Evolutionary conservation across 2,888 invertebrate species (phyloP).

Genomic region (Leptopilina myrica): DNA sequence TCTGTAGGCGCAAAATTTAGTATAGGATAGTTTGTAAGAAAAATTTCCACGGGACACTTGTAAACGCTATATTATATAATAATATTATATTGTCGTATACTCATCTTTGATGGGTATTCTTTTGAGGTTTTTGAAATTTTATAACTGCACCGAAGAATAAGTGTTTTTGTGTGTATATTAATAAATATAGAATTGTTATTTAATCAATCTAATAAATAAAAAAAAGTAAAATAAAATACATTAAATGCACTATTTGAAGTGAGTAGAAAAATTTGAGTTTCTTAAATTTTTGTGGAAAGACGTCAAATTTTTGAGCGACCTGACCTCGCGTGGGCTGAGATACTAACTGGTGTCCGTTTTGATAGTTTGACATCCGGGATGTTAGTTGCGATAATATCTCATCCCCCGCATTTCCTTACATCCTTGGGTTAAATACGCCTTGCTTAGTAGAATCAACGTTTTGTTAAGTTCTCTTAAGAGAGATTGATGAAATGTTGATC

Average conservation of each 20-base stretch:
- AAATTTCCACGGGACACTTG: too few relatives aligned
- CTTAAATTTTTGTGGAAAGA: slow-evolving; percentile 44
- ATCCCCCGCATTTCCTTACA: slow-evolving; percentile 74
- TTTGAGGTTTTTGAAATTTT: too few relatives aligned
- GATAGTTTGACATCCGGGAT: slow-evolving; percentile 75
- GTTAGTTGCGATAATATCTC: slow-evolving; percentile 66
- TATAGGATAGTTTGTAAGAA: too few relatives aligned
- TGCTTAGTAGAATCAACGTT: slow-evolving; percentile 47
- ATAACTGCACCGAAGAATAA: too few relatives aligned
- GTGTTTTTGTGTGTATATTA: too few relatives aligned
- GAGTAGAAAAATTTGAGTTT: neutral
- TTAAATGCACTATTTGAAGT: neutral
- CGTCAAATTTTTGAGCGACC: slow-evolving; percentile 63
- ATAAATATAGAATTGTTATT: too few relatives aligned
- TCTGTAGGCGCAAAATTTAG: too few relatives aligned
- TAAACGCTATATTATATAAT: too few relatives aligned
- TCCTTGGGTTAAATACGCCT: slow-evolving; percentile 53
- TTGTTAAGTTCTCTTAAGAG: slow-evolving; percentile 34
- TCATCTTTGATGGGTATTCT: too few relatives aligned
- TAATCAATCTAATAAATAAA: too few relatives aligned
- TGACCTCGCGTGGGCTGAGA: slow-evolving; percentile 68
- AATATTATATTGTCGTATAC: too few relatives aligned
- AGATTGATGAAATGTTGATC: slow-evolving; percentile 32
- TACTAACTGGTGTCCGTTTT: slow-evolving; percentile 70
- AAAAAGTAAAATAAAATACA: neutral